phyloP scores from a whole-genome alignment of 1,140 invertebrate species.

The Caerostris extrusa region DNA sequence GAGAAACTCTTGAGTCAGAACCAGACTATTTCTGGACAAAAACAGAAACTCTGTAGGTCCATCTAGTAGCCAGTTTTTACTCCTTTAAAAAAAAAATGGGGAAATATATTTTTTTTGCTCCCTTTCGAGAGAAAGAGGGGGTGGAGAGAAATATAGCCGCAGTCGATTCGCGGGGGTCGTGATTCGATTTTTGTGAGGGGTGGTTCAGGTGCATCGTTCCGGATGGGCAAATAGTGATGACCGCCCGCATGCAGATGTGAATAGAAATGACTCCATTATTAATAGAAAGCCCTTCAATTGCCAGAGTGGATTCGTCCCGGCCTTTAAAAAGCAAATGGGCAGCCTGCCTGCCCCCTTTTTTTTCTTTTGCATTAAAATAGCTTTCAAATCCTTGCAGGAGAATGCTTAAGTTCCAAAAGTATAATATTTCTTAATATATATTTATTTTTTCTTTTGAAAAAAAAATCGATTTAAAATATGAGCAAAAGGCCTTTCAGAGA shows the following conservation, averaged over 20 bases:
- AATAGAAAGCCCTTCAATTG: constrained; percentile 19
- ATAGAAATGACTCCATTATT: constrained; percentile 50
- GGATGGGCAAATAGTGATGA: constrained; percentile 43
- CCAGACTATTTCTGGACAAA: too few species aligned
- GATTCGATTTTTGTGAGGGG: constrained; percentile 70
- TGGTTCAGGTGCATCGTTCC: constrained; percentile 54
- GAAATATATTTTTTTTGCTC: not conserved
- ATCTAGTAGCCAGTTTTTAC: not conserved
- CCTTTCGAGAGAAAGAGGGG: not conserved
- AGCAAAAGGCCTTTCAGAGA: too few species aligned
- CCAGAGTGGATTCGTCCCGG: not conserved
- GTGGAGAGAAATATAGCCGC: too few species aligned
- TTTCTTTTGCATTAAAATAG: too few species aligned
- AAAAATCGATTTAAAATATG: too few species aligned
- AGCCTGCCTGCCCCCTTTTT: not conserved
- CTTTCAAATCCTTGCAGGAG: too few species aligned
- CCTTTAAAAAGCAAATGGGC: not conserved
- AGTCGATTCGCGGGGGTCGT: not conserved
- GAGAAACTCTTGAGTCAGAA: too few species aligned
- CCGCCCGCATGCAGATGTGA: not conserved
- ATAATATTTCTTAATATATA: too few species aligned
- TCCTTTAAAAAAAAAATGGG: not conserved
- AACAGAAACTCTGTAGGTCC: too few species aligned
- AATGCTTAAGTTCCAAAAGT: too few species aligned
- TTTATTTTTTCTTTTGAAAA: too few species aligned